These are phyloP conservation scores for Lytechinus variegatus DNA, from an alignment of 35 echinoderm and acorn worm species.

Conservation along the genomic window DNA sequence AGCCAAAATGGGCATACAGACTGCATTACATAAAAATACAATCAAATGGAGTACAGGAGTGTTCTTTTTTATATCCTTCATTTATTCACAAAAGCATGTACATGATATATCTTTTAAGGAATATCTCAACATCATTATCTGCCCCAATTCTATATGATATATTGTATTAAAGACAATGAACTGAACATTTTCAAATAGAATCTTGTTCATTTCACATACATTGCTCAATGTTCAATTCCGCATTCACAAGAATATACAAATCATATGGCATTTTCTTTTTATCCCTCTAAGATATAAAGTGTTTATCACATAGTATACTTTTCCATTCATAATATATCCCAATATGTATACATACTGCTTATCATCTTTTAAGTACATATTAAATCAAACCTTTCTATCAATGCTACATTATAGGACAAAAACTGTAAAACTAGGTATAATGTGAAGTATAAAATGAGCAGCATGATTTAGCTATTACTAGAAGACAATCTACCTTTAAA, in stretches of 20 bases:
- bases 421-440: not conserved
- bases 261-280: not conserved
- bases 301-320: not conserved
- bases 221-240: not conserved
- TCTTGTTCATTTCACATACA: not conserved
- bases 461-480: not conserved
- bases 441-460: not conserved
- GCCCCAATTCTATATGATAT: not conserved
- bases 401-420: not conserved
- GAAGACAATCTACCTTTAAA: not conserved
- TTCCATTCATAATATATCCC: not conserved
- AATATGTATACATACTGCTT: not conserved
- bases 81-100: not conserved
- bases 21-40: not conserved
- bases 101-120: not conserved
- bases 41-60: not conserved
- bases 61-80: not conserved
- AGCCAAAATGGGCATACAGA: no score
- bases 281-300: not conserved
- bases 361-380: not conserved
- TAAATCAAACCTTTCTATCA: not conserved
- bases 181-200: not conserved
- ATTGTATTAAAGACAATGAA: not conserved
- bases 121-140: not conserved
- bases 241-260: not conserved